Percentiles rank a stretch among this genome's conserved stretches.
These are phyloP conservation scores for Apotomis capreana DNA, from an alignment of 2,888 invertebrate species.

Conservation along the genomic window DNA sequence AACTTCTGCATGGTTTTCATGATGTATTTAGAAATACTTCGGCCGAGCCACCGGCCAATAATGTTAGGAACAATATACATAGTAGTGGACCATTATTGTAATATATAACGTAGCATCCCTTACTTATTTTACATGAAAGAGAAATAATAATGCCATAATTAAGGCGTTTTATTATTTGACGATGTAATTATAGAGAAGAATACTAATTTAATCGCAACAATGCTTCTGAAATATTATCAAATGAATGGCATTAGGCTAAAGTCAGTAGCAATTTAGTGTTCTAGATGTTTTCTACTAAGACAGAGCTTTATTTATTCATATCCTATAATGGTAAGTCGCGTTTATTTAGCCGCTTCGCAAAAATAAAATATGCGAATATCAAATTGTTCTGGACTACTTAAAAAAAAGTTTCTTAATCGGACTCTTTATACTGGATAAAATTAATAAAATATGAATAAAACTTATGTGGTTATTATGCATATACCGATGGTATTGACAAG, in stretches of 20 bases:
- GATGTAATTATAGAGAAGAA: not conserved
- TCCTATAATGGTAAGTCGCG: constrained; percentile 41
- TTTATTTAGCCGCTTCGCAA: constrained; percentile 32
- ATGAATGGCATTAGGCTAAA: constrained; percentile 13
- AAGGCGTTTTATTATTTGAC: constrained; percentile 19
- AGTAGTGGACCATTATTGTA: constrained; percentile 55
- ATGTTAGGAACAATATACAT: constrained; percentile 47
- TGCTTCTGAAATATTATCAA: constrained; percentile 2
- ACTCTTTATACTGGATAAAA: too few relatives aligned
- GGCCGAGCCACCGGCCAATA: constrained; percentile 16
- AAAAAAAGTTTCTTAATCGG: not conserved
- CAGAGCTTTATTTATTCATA: constrained; percentile 50
- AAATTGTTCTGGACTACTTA: not conserved
- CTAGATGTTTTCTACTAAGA: constrained; percentile 39
- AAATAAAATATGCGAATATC: not conserved
- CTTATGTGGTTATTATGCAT: not conserved
- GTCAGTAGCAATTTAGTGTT: constrained; percentile 26
- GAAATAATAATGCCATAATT: constrained; percentile 1
- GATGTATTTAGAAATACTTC: constrained; percentile 26
- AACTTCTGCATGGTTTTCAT: constrained; percentile 13
- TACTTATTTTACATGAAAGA: constrained; percentile 13
- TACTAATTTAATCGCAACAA: constrained; percentile 2
- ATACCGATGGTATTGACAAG: not conserved
- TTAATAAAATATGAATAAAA: not conserved
- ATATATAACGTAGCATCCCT: constrained; percentile 39